Evolutionary conservation across 2,797 vertebrate species (phyloP).

Genomic region (Tangara arthus): DNA sequence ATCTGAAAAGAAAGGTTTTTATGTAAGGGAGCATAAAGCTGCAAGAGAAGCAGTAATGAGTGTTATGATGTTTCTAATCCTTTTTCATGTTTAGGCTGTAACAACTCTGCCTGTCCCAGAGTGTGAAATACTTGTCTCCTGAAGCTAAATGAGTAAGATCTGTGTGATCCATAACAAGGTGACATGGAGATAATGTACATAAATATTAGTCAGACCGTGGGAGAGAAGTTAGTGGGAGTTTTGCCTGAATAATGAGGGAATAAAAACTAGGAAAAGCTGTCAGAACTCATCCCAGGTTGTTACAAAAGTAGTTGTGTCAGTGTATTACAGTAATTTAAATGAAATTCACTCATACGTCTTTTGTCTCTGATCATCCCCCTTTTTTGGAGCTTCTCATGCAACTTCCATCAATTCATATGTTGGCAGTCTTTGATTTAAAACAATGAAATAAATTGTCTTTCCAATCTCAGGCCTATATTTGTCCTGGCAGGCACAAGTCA

Average conservation of each 20-base stretch:
- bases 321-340: neutral
- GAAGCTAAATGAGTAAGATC: slow-evolving; percentile 24
- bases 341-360: neutral
- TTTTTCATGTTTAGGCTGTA: neutral
- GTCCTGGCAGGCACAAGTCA: neutral
- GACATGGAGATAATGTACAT: neutral
- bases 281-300: neutral
- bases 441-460: neutral
- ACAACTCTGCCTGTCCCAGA: neutral
- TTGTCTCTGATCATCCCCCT: neutral
- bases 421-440: neutral
- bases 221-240: slow-evolving; percentile 18
- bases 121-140: neutral
- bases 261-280: neutral
- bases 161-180: neutral
- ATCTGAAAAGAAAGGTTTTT: neutral
- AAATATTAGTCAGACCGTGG: slow-evolving; percentile 9
- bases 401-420: neutral
- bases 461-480: neutral
- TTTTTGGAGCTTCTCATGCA: neutral
- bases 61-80: neutral
- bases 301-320: neutral
- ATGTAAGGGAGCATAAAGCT: neutral
- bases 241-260: neutral
- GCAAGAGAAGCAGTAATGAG: neutral